Evolutionary conservation across 2,888 invertebrate genomes (phyloP).

Genomic region (Pheosia tremula): DNA sequence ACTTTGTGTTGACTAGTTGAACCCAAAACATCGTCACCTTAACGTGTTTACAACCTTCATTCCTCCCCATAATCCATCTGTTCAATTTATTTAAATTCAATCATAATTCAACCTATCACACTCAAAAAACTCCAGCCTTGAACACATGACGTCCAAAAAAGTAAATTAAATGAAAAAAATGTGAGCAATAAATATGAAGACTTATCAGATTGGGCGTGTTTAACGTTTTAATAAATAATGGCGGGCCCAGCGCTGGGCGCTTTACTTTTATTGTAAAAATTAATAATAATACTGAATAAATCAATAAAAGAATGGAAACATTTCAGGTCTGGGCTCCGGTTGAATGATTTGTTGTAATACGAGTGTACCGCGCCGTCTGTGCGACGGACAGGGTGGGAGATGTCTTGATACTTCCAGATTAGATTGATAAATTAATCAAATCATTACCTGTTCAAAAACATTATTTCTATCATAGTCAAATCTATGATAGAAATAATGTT

Average conservation of each 20-base stretch:
- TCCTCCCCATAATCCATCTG: background rate
- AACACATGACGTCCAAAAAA: slow-evolving; percentile 37
- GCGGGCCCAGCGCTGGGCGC: slow-evolving; percentile 46
- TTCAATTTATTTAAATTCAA: background rate
- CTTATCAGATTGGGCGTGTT: slow-evolving; percentile 76
- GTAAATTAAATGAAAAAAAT: slow-evolving; percentile 50
- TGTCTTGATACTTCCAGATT: slow-evolving; percentile 59
- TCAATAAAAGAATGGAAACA: slow-evolving; percentile 82
- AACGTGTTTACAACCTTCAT: too few relatives aligned
- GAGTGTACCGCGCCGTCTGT: slow-evolving; percentile 70
- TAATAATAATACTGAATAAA: slow-evolving; percentile 83
- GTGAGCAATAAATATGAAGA: slow-evolving; percentile 62
- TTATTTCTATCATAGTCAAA: too few relatives aligned
- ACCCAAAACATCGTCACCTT: too few relatives aligned
- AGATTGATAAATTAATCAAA: background rate
- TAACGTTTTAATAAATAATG: slow-evolving; percentile 77
- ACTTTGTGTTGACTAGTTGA: too few relatives aligned
- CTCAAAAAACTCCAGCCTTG: slow-evolving; percentile 40
- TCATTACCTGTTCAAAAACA: too few relatives aligned
- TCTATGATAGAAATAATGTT: too few relatives aligned
- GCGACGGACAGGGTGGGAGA: slow-evolving; percentile 17
- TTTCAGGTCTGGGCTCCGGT: slow-evolving; percentile 68
- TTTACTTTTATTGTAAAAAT: slow-evolving; percentile 67
- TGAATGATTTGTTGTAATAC: slow-evolving; percentile 84
- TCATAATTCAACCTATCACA: slow-evolving; percentile 22